Percentiles rank a stretch among this genome's conserved stretches.
Evolutionary conservation across 1,140 invertebrate genomes (phyloP).

Genomic region (Orussus abietinus): DNA sequence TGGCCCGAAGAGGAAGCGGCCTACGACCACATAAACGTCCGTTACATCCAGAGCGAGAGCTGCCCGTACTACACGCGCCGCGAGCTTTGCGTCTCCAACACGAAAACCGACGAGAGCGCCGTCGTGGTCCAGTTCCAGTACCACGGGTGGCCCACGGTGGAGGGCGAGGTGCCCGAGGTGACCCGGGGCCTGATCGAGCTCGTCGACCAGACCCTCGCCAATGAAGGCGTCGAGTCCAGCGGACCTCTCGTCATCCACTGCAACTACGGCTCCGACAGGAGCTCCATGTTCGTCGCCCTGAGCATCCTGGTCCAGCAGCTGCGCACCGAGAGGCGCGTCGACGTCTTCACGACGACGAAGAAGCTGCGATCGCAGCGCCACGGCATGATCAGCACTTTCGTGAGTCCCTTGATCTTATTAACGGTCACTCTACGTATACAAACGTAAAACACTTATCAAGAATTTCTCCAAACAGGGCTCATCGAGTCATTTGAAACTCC

Average conservation of each 20-base stretch:
- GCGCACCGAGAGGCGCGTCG: slow-evolving; percentile 74
- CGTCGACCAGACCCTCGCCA: slow-evolving; percentile 65
- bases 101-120: slow-evolving; percentile 64
- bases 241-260: slow-evolving; percentile 77
- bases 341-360: slow-evolving; percentile 78
- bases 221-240: slow-evolving; percentile 50
- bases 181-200: slow-evolving; percentile 79
- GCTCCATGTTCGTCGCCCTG: slow-evolving; percentile 83
- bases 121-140: slow-evolving; percentile 83
- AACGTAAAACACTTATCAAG: slow-evolving; percentile 13
- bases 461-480: slow-evolving; percentile 4
- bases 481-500: neutral
- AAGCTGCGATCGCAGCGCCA: slow-evolving; percentile 81
- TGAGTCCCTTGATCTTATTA: slow-evolving; percentile 47
- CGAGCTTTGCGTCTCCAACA: slow-evolving; percentile 78
- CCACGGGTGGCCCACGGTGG: slow-evolving; percentile 83
- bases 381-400: slow-evolving; percentile 77
- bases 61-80: slow-evolving; percentile 82
- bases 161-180: slow-evolving; percentile 81
- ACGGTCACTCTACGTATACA: neutral
- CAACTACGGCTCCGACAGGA: slow-evolving; percentile 80
- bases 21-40: slow-evolving; percentile 80
- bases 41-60: slow-evolving; percentile 82
- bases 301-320: slow-evolving; percentile 82
- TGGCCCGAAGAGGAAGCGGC: slow-evolving; percentile 85